These are phyloP conservation scores for Drosophila quinaria DNA, from an alignment of 2,888 invertebrate species.

Conservation along the genomic window DNA sequence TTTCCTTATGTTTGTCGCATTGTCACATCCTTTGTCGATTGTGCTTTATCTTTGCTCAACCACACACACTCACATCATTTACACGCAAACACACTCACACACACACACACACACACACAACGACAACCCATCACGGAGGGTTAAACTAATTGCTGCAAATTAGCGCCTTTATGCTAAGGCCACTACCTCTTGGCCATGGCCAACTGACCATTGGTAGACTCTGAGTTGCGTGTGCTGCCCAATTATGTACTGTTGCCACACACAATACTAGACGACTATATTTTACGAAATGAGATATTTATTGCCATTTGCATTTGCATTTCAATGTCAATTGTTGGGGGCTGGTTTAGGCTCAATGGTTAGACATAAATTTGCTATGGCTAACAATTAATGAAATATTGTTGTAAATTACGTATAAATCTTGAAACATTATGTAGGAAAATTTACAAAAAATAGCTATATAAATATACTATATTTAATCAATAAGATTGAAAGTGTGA, in stretches of 20 bases:
- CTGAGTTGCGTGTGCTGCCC: constrained; percentile 57
- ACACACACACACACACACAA: not conserved
- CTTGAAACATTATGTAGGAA: not conserved
- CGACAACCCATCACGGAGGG: constrained; percentile 31
- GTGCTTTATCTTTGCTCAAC: constrained; percentile 2
- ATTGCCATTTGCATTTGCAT: constrained; percentile 30
- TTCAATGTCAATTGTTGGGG: constrained; percentile 13
- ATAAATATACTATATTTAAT: too few relatives aligned
- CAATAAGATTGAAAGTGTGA: too few relatives aligned
- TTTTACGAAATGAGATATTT: constrained; percentile 28
- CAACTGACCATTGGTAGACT: constrained; percentile 34
- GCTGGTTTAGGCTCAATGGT: not conserved
- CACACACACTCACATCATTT: constrained; percentile 2
- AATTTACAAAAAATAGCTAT: not conserved
- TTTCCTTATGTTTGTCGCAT: constrained; percentile 4
- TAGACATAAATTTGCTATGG: not conserved
- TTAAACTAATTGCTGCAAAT: constrained; percentile 76
- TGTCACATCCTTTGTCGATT: constrained; percentile 45
- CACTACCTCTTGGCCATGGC: constrained; percentile 38
- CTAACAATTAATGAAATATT: not conserved
- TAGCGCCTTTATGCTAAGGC: constrained; percentile 73
- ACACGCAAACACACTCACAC: not conserved
- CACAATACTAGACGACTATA: constrained; percentile 40
- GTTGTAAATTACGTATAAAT: not conserved
- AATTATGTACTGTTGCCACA: constrained; percentile 46